A percentile compares a stretch with the other conserved stretches of the same genome.
Evolutionary conservation across 2,113 vertebrate species (phyloP).

Genomic region (Brienomyrus longianalis): DNA sequence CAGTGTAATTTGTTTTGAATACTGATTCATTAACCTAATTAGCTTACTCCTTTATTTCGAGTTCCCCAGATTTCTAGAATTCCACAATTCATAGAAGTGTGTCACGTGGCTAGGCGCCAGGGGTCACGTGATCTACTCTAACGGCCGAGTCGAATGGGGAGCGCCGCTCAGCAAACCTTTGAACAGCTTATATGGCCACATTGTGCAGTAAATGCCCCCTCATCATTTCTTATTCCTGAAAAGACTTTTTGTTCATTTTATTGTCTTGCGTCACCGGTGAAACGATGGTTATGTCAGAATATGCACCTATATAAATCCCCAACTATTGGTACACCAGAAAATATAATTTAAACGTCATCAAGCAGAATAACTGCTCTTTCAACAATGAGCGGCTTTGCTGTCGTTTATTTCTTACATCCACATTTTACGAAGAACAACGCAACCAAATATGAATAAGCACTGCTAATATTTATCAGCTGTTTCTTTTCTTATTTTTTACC

Average conservation of each 20-base stretch:
- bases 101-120: background rate
- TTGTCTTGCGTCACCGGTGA: background rate
- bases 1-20: background rate
- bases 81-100: conserved; percentile 15
- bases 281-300: background rate
- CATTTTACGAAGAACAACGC: background rate
- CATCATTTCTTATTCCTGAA: background rate
- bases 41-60: background rate
- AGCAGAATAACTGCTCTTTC: background rate
- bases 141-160: background rate
- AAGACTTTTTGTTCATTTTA: background rate
- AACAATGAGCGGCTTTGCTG: background rate
- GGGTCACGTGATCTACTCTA: conserved; percentile 9
- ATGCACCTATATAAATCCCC: background rate
- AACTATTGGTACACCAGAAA: background rate
- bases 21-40: background rate
- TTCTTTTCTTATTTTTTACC: background rate
- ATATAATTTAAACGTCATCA: background rate
- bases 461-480: conserved; percentile 9
- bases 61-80: conserved; percentile 10
- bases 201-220: background rate
- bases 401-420: background rate
- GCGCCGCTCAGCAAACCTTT: background rate
- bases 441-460: conserved; percentile 5
- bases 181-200: background rate